Conservation (phyloP, 2,888 invertebrate genomes). For the Panzeria rudis region DNA sequence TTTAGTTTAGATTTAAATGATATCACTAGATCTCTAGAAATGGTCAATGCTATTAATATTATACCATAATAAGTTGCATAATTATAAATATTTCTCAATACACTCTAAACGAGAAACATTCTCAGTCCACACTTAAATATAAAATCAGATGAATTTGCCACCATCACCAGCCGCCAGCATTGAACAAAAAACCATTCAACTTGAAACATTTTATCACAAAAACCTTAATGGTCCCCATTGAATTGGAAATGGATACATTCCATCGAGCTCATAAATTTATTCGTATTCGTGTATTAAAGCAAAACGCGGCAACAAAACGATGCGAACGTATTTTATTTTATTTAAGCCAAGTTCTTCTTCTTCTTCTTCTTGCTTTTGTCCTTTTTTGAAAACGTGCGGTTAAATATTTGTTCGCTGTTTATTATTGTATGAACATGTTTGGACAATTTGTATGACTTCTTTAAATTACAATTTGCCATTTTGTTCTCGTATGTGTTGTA, state of each 20-base stretch:
- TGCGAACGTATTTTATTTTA: conserved; percentile 19
- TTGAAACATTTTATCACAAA: conserved; percentile 58
- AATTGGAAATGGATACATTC: conserved; percentile 47
- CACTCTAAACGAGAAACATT: conserved; percentile 1
- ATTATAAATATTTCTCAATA: not conserved
- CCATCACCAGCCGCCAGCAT: not conserved
- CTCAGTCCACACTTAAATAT: conserved; percentile 2
- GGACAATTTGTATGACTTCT: conserved; percentile 31
- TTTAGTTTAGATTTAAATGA: not conserved
- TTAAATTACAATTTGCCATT: conserved; percentile 63
- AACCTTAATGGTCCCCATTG: conserved; percentile 55
- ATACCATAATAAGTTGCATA: conserved; percentile 16
- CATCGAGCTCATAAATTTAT: conserved; percentile 2
- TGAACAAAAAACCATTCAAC: not conserved
- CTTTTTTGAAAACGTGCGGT: conserved; percentile 21
- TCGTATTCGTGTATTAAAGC: not conserved
- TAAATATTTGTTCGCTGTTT: not conserved
- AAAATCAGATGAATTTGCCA: conserved; percentile 1
- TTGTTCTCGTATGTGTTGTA: conserved; percentile 21
- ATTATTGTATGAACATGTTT: conserved; percentile 15
- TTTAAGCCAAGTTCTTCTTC: conserved; percentile 17
- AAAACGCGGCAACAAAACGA: conserved; percentile 5
- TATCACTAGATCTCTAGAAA: not conserved
- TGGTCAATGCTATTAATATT: conserved; percentile 2
- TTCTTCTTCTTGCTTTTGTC: not conserved